Conservation (phyloP, 2,797 vertebrate genomes). For the Molossus molossus region DNA sequence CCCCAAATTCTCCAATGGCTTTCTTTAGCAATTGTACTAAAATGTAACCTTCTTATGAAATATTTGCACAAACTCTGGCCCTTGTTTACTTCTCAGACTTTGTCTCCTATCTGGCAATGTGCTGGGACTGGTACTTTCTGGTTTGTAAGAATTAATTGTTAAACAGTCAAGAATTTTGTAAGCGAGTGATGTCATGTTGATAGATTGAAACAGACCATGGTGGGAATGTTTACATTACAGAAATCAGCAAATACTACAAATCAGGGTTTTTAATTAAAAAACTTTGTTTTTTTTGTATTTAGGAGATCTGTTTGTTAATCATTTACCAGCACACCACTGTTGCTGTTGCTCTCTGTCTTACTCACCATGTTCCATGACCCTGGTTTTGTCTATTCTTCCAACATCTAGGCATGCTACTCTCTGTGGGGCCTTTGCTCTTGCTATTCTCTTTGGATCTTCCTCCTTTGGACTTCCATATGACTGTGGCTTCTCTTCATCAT, state of each 20-base stretch:
- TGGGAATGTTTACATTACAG: not conserved
- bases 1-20: not conserved
- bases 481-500: not conserved
- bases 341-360: not conserved
- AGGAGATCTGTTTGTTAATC: not conserved
- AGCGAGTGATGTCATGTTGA: not conserved
- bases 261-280: not conserved
- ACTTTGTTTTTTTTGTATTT: not conserved
- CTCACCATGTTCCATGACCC: not conserved
- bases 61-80: not conserved
- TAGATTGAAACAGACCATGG: not conserved
- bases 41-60: not conserved
- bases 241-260: not conserved
- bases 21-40: not conserved
- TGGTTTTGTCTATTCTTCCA: not conserved
- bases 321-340: not conserved
- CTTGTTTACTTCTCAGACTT: not conserved
- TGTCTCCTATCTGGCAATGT: not conserved
- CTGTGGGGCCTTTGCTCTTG: not conserved
- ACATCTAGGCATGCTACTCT: not conserved
- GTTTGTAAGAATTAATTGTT: not conserved
- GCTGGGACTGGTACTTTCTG: not conserved
- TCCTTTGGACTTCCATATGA: not conserved
- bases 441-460: not conserved
- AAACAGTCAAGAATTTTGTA: constrained; percentile 47